A percentile compares a stretch with the other conserved stretches of the same genome.
These are phyloP conservation scores for Prosapia bicincta DNA, from an alignment of 2,888 invertebrate genomes.

Conservation along the genomic window DNA sequence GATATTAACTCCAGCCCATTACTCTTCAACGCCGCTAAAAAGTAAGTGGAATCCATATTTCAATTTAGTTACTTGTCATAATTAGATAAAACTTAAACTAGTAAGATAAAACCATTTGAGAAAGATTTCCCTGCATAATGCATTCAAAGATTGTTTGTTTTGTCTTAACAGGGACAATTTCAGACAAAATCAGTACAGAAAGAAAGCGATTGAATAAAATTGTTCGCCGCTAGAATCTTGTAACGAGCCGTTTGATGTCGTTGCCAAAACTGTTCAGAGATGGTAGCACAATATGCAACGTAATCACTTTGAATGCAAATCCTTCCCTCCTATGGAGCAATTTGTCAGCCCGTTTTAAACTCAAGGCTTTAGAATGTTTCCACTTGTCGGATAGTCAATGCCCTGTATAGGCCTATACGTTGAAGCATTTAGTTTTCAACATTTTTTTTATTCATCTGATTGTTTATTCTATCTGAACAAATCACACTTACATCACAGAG, in stretches of 20 bases:
- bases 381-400: background rate
- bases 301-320: background rate
- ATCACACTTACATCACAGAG: too few relatives aligned
- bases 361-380: background rate
- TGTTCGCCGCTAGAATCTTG: background rate
- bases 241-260: background rate
- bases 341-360: background rate
- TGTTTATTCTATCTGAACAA: too few relatives aligned
- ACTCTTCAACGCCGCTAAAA: conserved; percentile 33
- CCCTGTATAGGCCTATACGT: too few relatives aligned
- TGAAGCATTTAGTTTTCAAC: too few relatives aligned
- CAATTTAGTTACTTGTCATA: too few relatives aligned
- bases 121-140: too few relatives aligned
- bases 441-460: too few relatives aligned
- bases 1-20: conserved; percentile 43
- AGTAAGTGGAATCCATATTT: conserved; percentile 27
- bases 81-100: too few relatives aligned
- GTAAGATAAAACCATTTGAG: too few relatives aligned
- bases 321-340: background rate
- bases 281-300: background rate
- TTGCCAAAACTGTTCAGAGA: background rate
- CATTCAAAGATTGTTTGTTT: too few relatives aligned
- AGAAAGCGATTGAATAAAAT: background rate
- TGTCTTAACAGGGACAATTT: too few relatives aligned
- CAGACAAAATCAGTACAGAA: too few relatives aligned